Percentiles rank a stretch among this genome's conserved stretches.
Evolutionary conservation across 1,140 invertebrate species (phyloP).

Genomic region (Drosophila malerkotliana): DNA sequence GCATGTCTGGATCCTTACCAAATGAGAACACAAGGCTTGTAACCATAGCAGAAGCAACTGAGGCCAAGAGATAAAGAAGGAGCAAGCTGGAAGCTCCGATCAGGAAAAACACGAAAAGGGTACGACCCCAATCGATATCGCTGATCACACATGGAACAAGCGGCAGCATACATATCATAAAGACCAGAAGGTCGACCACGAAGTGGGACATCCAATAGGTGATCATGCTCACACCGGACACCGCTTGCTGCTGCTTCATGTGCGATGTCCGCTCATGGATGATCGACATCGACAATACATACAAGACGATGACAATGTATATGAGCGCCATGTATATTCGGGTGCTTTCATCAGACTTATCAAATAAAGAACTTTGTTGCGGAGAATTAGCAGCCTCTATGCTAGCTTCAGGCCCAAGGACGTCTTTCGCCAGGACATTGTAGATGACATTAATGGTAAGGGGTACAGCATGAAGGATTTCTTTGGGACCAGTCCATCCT

Average conservation of each 20-base stretch:
- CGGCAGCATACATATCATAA: background rate
- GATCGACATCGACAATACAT: background rate
- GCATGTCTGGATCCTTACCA: background rate
- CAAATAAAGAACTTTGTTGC: background rate
- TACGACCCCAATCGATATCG: background rate
- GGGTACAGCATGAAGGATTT: constrained; percentile 87
- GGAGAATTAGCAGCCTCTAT: constrained; percentile 10
- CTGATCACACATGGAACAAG: background rate
- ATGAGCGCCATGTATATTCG: background rate
- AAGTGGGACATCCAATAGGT: constrained; percentile 29
- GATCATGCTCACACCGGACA: constrained; percentile 22
- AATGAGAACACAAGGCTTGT: background rate
- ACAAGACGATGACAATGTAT: background rate
- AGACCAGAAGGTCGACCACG: constrained; percentile 7
- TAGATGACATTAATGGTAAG: constrained; percentile 86
- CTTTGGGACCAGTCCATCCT: constrained; percentile 86
- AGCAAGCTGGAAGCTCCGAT: constrained; percentile 4
- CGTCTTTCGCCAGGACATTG: constrained; percentile 84
- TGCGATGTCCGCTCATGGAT: constrained; percentile 4
- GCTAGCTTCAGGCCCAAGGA: background rate
- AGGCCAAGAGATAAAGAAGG: background rate
- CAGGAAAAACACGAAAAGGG: background rate
- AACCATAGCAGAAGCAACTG: background rate
- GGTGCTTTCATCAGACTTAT: too few species aligned
- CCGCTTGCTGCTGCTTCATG: constrained; percentile 25